Evolutionary conservation across 1,140 invertebrate genomes (phyloP), one percentile per base, ranked within the genome.

Genomic region (Drosophila subpulchrella): DNA sequence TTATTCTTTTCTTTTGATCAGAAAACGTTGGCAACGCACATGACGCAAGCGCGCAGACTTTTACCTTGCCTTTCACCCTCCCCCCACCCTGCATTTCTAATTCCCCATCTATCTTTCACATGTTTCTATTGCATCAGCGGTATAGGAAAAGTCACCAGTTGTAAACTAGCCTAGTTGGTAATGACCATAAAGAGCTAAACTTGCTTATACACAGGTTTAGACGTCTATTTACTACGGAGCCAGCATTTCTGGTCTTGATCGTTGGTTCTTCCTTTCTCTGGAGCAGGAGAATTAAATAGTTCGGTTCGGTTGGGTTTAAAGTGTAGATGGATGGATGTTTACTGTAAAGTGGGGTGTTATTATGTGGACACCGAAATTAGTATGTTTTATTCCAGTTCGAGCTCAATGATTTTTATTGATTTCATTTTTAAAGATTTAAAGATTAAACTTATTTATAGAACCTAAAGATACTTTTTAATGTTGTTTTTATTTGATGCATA

Each of bases 31-130:
- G 42, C 41, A 75, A 80, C 81, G 81, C 81, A 85, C 81, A 84
- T 83, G 81, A 83, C 81, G 81, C 81, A 83, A 83, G 81, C 81
- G 65, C 72, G 65, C 75, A 85, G 83, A 86, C 82, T 83, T 85
- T 86, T 86, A 82, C 83, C 78, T 82, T 81, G 67, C 74, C 32
- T 32, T 36, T 41, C 39, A 20, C 32, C 36, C 36, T 20, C 46
- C 38, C 38, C 38, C 32, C 38, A n/a, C 53, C 38, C 42, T 44
- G 27, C 42, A 34, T 36, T 54, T 38, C 30, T 38, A 38, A 51
- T 38, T 41, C 34, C 34, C 46, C 30, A n/a, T 55, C 17, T 75
- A 30, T 39, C 50, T 72, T 41, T 59, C 34, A 34, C 48, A 36
- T 48, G 36, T 32, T 82, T 62, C 66, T 86, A 86, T 86, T 86